Percentiles rank a stretch among this genome's conserved stretches.
phyloP scores from a whole-genome alignment of 2,797 vertebrate genomes.

The Tragelaphus eurycerus region DNA sequence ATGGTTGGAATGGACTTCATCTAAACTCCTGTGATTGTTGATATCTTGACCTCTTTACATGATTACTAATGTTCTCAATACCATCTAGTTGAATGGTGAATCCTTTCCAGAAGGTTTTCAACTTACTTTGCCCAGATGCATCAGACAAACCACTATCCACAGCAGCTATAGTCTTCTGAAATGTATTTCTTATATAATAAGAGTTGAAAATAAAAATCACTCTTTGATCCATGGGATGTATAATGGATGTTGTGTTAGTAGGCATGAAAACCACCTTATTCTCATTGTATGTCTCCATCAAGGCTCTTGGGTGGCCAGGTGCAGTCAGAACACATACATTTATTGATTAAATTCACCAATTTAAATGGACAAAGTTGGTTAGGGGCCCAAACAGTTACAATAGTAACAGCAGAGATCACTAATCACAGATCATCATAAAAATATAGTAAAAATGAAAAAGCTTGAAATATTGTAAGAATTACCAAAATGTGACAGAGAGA shows the following conservation, averaged over 20 bases:
- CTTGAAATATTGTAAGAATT: background rate
- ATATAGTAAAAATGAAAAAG: background rate
- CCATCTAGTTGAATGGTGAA: background rate
- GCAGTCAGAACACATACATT: background rate
- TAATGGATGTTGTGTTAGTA: background rate
- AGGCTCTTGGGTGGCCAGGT: background rate
- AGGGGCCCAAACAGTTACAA: background rate
- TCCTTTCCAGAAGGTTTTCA: background rate
- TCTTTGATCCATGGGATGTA: background rate
- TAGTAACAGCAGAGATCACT: background rate
- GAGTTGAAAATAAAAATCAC: background rate
- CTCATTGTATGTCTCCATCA: background rate
- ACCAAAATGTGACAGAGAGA: background rate
- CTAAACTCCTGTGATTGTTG: background rate
- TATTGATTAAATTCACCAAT: background rate
- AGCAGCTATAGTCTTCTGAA: background rate
- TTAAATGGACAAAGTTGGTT: background rate
- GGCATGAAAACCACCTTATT: background rate
- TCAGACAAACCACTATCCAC: background rate
- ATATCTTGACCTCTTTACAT: background rate
- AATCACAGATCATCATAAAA: background rate
- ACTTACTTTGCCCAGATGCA: background rate
- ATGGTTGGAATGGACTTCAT: background rate
- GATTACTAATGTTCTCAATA: background rate
- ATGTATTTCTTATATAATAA: background rate